Evolutionary conservation across 2,113 vertebrate species (phyloP), one percentile per base, ranked within the genome.

Genomic region (Saiga tatarica): DNA sequence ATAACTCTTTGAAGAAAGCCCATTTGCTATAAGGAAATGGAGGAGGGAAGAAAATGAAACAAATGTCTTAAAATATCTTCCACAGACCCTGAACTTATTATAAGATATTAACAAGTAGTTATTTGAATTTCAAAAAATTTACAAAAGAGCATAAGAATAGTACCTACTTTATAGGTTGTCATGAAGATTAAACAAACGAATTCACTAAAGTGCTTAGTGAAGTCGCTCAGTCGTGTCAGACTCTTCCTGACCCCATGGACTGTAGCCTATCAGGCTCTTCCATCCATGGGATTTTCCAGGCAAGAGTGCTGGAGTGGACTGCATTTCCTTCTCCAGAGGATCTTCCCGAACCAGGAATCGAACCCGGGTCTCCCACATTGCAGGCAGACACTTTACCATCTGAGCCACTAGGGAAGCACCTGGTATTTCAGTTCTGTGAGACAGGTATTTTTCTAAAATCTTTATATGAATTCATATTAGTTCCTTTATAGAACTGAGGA

Each of bases 121-220:
- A 89, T 60, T 47, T 87, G 50, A 17, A 87, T 83, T 89, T 94
- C 15, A 96, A 95, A 91, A 95, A 64, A 57, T 15, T 57, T 88
- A 81, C 45, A 67, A 36, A 94, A 59, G 4, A 47, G n/a, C 42
- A 12, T 30, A 71, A 94, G 13, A 64, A 87, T 7, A 85, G 42
- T 60, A 67, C 11, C 9, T 62, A 57, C 23, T 85, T 78, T 11
- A 42, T 26, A 81, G 26, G 8, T 10, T 62, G 74, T 85, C 74
- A 39, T 55, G 60, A 92, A 33, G n/a, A 45, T 91, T 76, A 95
- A 84, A 81, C 59, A 94, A 45, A 8, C 28, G 33, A 59, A 74
- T 87, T 62, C 25, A 55, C 47, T n/a, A 16, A 83, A 92, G 26
- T 57, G 33, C 30, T 89, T 16, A 89, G 45, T 47, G 11, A 47